Evolutionary conservation across 2,797 vertebrate species (phyloP).

Genomic region (Sphenodon punctatus): DNA sequence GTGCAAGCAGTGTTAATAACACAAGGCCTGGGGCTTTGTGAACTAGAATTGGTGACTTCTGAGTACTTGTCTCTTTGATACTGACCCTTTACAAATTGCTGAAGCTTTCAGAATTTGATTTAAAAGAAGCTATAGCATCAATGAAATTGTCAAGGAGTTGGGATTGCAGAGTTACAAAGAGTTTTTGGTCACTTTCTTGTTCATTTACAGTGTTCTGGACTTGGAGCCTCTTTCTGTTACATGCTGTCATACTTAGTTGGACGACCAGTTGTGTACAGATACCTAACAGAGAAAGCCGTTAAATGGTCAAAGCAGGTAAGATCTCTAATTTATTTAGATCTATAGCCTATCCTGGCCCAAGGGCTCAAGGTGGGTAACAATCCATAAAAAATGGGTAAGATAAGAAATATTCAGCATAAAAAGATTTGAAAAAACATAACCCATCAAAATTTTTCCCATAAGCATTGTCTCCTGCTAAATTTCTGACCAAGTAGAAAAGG

Average conservation of each 20-base stretch:
- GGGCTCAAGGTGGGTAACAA: no score
- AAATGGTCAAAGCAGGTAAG: constrained; percentile 98
- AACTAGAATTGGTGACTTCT: background rate
- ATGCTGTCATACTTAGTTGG: constrained; percentile 97
- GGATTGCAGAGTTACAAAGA: background rate
- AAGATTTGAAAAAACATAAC: no score
- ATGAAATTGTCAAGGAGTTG: background rate
- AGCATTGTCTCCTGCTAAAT: no score
- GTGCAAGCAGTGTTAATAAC: background rate
- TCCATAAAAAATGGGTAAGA: no score
- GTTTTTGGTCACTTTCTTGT: background rate
- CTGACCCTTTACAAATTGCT: background rate
- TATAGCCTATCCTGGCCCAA: no score
- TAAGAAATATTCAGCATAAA: no score
- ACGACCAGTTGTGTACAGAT: constrained; percentile 94
- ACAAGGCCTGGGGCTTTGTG: background rate
- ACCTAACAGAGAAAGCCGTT: constrained; percentile 92
- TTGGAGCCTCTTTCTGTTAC: constrained; percentile 97
- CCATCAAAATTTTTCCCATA: no score
- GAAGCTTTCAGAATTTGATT: no score
- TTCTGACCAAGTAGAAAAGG: no score
- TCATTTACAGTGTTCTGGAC: constrained; percentile 89
- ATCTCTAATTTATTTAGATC: no score
- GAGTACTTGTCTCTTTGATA: background rate
- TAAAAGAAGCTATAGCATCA: background rate